A percentile compares a stretch with the other conserved stretches of the same genome.
Conservation (phyloP, 1,140 invertebrate genomes). For the Cydia strobilella region DNA sequence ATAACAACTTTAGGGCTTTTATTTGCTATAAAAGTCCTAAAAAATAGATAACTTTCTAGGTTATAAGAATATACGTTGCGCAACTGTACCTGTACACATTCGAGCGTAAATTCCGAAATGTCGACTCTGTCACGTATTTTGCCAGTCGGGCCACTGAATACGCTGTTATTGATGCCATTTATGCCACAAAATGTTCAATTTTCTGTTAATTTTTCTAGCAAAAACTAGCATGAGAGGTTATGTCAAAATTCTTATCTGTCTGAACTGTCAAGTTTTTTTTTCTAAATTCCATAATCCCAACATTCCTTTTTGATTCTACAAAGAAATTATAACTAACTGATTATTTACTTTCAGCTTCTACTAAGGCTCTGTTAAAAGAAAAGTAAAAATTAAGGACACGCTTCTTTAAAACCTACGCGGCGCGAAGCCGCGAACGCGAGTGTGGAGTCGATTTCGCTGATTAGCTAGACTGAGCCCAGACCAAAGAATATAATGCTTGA, state of each 20-base stretch:
- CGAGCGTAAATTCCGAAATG: slow-evolving; percentile 49
- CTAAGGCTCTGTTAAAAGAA: background rate
- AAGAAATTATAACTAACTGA: too few species aligned
- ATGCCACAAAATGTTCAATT: slow-evolving; percentile 42
- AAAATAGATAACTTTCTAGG: slow-evolving; percentile 46
- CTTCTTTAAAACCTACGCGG: background rate
- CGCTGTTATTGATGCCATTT: slow-evolving; percentile 71
- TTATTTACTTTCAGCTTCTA: background rate
- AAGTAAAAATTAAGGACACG: background rate
- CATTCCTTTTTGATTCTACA: background rate
- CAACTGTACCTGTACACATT: slow-evolving; percentile 73
- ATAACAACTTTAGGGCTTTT: background rate
- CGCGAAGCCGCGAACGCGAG: too few species aligned
- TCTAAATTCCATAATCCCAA: slow-evolving; percentile 16
- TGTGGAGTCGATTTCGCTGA: too few species aligned
- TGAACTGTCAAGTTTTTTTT: slow-evolving; percentile 45
- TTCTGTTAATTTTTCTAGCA: slow-evolving; percentile 43
- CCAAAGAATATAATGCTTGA: too few species aligned
- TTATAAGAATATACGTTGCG: slow-evolving; percentile 59
- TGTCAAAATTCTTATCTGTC: slow-evolving; percentile 47
- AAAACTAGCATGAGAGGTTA: slow-evolving; percentile 50
- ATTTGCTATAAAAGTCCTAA: background rate
- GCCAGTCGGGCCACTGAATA: slow-evolving; percentile 66
- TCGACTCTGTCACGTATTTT: slow-evolving; percentile 61
- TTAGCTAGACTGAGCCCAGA: too few species aligned